Evolutionary conservation across 2,888 invertebrate species (phyloP).

Genomic region (Pherbina coryleti): DNA sequence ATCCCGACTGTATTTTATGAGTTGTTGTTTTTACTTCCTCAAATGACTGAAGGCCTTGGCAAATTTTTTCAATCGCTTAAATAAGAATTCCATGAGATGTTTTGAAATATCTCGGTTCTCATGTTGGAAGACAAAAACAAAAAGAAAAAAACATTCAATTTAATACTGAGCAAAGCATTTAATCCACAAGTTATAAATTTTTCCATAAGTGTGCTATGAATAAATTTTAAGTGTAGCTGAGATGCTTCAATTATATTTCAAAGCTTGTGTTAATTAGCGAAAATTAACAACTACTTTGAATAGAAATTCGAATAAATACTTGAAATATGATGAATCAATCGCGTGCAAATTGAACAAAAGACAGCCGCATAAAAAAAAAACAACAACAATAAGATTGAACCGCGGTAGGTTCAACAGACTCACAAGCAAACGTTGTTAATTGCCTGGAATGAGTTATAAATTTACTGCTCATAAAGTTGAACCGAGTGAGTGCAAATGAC

Average conservation of each 20-base stretch:
- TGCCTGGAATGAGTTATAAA: slow-evolving; percentile 1
- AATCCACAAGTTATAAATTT: background rate
- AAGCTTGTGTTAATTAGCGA: background rate
- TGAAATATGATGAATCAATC: background rate
- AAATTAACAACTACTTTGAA: background rate
- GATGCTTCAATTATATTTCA: background rate
- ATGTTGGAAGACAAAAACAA: too few species aligned
- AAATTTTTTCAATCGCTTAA: too few species aligned
- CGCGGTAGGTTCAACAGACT: too few species aligned
- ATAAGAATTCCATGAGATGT: too few species aligned
- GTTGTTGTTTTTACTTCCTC: too few species aligned
- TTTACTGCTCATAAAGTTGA: background rate
- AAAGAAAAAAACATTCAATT: background rate
- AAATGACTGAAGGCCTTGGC: too few species aligned
- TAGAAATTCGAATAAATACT: background rate
- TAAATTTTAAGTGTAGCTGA: background rate
- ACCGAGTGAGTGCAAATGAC: background rate
- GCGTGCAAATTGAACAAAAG: slow-evolving; percentile 22
- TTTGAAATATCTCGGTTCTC: too few species aligned
- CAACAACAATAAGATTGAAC: background rate
- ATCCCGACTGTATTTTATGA: too few species aligned
- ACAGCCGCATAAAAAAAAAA: background rate
- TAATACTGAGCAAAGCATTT: background rate
- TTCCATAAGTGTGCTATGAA: background rate
- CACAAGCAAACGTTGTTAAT: background rate